Base-by-base conservation (phyloP, 2,113 vertebrate genomes). In the Lepisosteus oculatus region DNA sequence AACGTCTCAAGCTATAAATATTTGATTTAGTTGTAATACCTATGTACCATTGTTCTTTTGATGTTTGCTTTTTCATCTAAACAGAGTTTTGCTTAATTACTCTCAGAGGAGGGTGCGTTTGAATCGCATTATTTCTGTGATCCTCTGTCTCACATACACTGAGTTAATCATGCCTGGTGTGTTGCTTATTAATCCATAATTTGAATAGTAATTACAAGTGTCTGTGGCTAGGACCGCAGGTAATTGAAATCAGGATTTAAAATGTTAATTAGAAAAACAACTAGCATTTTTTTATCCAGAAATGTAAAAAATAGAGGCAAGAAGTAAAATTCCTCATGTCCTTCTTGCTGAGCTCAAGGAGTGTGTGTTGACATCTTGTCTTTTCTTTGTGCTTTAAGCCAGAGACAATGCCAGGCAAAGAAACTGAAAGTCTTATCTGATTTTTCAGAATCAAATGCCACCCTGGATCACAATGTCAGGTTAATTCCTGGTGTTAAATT, bases 1-100 rank as follows among this genome's bases (percentile, higher is more conserved):
- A 70, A 72, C 55, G 47, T 72, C 71, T 65, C 73, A 64, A 44
- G 29, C 42, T 54, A 59, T 75, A 65, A 78, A 72, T 79, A 63
- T 78, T 70, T 75, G 43, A 75, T 73, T 67, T n/a, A 41, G 8
- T 62, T 67, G 65, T 66, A 77, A 67, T 75, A 77, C 55, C 41
- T 67, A 64, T 62, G 47, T 43, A 47, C 63, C 72, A 65, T 75
- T 71, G 43, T 80, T 79, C 13, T 75, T 78, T 74, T 74, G 69
- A 79, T 74, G 68, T 72, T 66, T 69, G 56, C 55, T 76, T 67
- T 76, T 71, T 85, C 68, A 81, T 85, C 74, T 67, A 55, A 86
- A 77, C 73, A 77, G 4, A 61, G 75, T 78, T 85, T 81, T 68
- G 61, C 80, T 29, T 84, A 87, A 86, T 86, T 86, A 76, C 74